Evolutionary conservation across 1,140 invertebrate species (phyloP).

Genomic region (Heliconius melpomene): DNA sequence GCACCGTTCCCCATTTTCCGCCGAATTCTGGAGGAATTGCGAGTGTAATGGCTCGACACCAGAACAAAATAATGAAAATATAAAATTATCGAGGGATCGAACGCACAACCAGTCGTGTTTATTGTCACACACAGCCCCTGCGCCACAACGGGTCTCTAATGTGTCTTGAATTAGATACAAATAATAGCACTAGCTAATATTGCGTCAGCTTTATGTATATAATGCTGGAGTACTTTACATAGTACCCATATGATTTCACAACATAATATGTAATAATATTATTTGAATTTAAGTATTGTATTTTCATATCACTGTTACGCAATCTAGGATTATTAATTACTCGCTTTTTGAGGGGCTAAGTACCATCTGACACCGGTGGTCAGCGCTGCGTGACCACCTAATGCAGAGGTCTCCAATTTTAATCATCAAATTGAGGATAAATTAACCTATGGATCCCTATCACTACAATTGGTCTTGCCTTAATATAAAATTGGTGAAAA

Average conservation of each 20-base stretch:
- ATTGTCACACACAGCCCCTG: no score
- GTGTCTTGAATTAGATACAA: no score
- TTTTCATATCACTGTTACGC: neutral
- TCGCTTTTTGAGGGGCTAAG: slow-evolving; percentile 39
- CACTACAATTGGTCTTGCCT: no score
- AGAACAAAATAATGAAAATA: no score
- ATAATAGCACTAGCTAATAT: no score
- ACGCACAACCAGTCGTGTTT: no score
- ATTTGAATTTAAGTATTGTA: neutral
- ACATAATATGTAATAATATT: neutral
- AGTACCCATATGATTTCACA: neutral
- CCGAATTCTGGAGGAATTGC: no score
- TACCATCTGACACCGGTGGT: slow-evolving; percentile 53
- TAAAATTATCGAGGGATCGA: no score
- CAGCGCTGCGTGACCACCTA: slow-evolving; percentile 54
- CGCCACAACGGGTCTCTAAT: no score
- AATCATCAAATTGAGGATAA: slow-evolving; percentile 51
- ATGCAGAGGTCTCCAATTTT: slow-evolving; percentile 41
- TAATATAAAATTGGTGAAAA: neutral
- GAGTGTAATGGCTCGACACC: no score
- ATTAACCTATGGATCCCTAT: slow-evolving; percentile 32
- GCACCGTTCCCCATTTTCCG: no score
- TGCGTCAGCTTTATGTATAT: no score
- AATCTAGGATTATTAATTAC: slow-evolving; percentile 39
- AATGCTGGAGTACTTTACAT: neutral